These are phyloP conservation scores for Ochropleura plecta DNA, from an alignment of 2,888 invertebrate genomes.

Conservation along the genomic window DNA sequence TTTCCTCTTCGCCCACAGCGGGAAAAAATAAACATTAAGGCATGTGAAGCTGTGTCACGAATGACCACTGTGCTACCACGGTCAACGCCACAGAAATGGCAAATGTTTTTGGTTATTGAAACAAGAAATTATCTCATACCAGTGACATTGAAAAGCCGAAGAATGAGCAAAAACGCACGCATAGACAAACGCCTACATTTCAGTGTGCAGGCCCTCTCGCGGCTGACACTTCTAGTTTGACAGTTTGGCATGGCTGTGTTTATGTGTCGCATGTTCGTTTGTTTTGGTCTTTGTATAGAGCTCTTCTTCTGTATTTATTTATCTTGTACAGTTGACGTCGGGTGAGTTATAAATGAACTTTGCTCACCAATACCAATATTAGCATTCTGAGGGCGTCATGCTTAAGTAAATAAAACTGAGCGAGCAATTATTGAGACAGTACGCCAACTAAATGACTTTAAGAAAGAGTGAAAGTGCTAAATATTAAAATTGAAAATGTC, in stretches of 20 bases:
- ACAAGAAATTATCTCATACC: neutral
- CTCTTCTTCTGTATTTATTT: neutral
- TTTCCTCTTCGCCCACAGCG: too few species aligned
- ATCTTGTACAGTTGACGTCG: neutral
- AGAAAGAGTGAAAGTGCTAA: slow-evolving; percentile 2
- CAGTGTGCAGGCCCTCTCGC: neutral
- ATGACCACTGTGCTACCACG: neutral
- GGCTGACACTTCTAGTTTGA: neutral
- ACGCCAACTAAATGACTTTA: slow-evolving; percentile 1
- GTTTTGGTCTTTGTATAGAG: neutral
- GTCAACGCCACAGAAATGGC: neutral
- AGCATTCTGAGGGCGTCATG: slow-evolving; percentile 42
- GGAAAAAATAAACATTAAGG: too few species aligned
- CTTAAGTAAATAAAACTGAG: slow-evolving; percentile 43
- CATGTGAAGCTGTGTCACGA: neutral
- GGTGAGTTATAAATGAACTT: slow-evolving; percentile 53
- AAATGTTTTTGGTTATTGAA: neutral
- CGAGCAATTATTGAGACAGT: slow-evolving; percentile 21
- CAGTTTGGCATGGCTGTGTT: neutral
- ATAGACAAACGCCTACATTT: neutral
- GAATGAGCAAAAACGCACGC: neutral
- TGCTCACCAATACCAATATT: slow-evolving; percentile 37
- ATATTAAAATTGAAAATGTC: neutral
- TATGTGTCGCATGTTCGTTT: too few species aligned
- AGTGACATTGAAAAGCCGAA: too few species aligned